Base-by-base conservation (phyloP, 2,797 vertebrate genomes). In the Sparus aurata region DNA sequence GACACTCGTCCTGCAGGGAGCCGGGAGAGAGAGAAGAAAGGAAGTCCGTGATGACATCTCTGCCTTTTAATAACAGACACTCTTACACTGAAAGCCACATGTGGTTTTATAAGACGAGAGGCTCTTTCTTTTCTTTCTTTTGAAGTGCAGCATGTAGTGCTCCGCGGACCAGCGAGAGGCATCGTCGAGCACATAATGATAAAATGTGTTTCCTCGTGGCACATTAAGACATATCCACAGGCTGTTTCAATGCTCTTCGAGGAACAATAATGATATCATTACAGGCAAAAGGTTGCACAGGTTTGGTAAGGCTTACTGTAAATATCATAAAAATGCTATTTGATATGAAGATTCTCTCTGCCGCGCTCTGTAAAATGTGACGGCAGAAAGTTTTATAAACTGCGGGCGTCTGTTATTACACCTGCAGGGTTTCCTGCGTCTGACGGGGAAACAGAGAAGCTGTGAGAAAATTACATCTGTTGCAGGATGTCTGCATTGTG, bases 1-100 rank as follows among this genome's bases (percentile, higher is more conserved):
- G 98, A 94, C 98, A 99, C 89, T 99, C 98, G 79, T 99, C 98
- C 98, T 99, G 93, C 66, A 73, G 73, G 87, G 59, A 67, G 89
- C 89, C 89, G 0, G 91, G 12, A 60, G 60, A 64, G 52, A 78
- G 38, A 80, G 54, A 79, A 72, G 52, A 88, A 43, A 83, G 18
- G 34, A 82, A 30, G 73, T 61, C 69, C 66, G 64, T n/a, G 38
- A 46, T 85, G 72, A 89, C 72, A 73, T 85, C 72, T 70, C 67
- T 68, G 41, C 69, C 62, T 71, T 80, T 86, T 73, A 55, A 55
- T 50, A 59, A 47, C 5, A 65, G n/a, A 68, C 68, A 38, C 61
- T 54, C 58, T 69, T 4, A 73, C 73, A 70, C 65, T 46, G 34
- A 79, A 73, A 82, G 65, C 46, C 68, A 69, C 73, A 77, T 77